Percentiles rank a stretch among this genome's conserved stretches.
These are phyloP conservation scores for Heterodera schachtii DNA, from an alignment of 1,140 invertebrate genomes.

Conservation along the genomic window DNA sequence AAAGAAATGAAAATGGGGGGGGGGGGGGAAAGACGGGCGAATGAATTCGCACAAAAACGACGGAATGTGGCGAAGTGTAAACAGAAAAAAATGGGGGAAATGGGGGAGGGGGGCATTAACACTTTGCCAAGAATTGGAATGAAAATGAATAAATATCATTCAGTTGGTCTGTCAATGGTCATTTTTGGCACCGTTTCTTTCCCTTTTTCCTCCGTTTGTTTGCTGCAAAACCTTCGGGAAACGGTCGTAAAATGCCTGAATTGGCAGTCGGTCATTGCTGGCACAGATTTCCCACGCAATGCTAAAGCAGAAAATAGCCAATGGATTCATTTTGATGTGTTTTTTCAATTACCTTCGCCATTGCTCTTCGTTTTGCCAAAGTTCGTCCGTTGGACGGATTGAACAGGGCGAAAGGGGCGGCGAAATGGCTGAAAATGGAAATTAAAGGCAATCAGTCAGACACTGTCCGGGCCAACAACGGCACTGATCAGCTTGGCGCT, in stretches of 20 bases:
- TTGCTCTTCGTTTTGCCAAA: conserved; percentile 14
- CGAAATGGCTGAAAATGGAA: neutral
- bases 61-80: conserved; percentile 5
- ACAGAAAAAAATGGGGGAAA: neutral
- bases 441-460: neutral
- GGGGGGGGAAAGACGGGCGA: neutral
- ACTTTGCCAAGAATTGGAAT: neutral
- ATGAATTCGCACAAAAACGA: neutral
- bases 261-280: conserved; percentile 43
- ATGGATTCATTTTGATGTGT: neutral
- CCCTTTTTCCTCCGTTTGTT: neutral
- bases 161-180: neutral
- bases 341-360: neutral
- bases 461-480: too few species aligned
- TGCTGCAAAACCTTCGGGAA: conserved; percentile 39
- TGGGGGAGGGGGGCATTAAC: neutral
- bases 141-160: too few species aligned
- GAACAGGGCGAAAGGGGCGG: neutral
- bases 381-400: conserved; percentile 16
- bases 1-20: neutral
- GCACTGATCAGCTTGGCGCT: too few species aligned
- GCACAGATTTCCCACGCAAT: conserved; percentile 31
- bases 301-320: neutral
- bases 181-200: conserved; percentile 2
- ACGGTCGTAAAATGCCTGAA: conserved; percentile 48